Conservation (phyloP, 1,140 invertebrate species). For the Myzus persicae region DNA sequence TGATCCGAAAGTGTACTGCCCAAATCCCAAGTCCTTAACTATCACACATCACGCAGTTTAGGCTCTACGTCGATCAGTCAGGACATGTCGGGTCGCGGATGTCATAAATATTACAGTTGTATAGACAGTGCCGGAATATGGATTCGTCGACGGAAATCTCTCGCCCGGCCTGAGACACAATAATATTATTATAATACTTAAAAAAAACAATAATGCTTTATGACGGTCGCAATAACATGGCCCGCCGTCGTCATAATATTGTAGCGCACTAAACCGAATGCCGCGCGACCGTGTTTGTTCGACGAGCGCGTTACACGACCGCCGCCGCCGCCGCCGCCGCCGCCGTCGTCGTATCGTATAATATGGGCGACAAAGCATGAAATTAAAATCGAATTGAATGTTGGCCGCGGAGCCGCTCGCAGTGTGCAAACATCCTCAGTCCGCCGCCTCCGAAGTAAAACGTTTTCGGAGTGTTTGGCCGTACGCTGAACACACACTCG, state of each 20-base stretch:
- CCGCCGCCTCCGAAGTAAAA: neutral
- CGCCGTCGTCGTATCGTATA: neutral
- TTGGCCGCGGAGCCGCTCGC: neutral
- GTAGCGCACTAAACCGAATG: neutral
- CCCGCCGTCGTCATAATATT: too few relatives aligned
- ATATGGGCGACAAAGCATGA: slow-evolving; percentile 51
- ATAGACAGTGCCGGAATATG: too few relatives aligned
- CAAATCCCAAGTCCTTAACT: too few relatives aligned
- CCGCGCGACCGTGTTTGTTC: slow-evolving; percentile 34
- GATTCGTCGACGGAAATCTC: too few relatives aligned
- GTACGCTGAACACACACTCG: neutral
- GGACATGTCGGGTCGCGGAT: too few relatives aligned
- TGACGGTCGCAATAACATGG: neutral
- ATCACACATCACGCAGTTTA: too few relatives aligned
- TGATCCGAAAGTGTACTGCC: too few relatives aligned
- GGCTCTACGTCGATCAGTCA: too few relatives aligned
- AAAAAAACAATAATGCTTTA: neutral
- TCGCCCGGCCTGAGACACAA: too few relatives aligned
- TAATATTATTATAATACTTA: too few relatives aligned
- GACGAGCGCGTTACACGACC: neutral
- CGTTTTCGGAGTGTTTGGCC: slow-evolving; percentile 31
- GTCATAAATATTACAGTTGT: too few relatives aligned
- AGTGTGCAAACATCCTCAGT: slow-evolving; percentile 26
- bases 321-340: neutral
- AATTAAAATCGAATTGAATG: slow-evolving; percentile 56